Conservation (phyloP, 1,140 invertebrate genomes). For the Conopomorpha cramerella region DNA sequence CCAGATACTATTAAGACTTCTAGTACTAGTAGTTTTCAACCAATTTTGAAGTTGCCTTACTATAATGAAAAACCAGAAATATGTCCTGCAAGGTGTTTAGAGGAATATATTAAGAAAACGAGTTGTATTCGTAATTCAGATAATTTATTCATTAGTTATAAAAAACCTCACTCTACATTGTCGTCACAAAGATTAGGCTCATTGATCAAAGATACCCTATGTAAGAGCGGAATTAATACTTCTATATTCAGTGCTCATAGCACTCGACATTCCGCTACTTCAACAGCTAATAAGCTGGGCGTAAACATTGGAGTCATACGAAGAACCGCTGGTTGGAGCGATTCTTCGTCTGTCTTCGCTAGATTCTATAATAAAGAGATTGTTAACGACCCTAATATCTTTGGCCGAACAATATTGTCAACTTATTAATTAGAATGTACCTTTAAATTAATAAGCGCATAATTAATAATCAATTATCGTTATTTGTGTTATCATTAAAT, state of each 20-base stretch:
- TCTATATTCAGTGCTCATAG: conserved; percentile 13
- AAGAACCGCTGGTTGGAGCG: conserved; percentile 14
- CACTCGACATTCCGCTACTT: conserved; percentile 16
- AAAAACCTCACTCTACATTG: conserved; percentile 1
- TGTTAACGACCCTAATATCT: background rate
- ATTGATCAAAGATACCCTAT: conserved; percentile 11
- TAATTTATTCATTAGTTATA: background rate
- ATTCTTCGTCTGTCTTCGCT: conserved; percentile 8
- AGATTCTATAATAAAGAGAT: conserved; percentile 14
- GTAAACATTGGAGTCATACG: conserved; percentile 11
- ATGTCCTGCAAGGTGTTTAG: background rate
- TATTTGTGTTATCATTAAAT: background rate
- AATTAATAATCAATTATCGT: too few species aligned
- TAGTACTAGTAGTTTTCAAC: conserved; percentile 3
- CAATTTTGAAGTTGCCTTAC: conserved; percentile 4
- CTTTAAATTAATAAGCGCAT: too few species aligned
- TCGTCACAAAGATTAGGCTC: background rate
- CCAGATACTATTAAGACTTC: conserved; percentile 7
- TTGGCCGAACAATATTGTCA: background rate
- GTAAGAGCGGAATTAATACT: conserved; percentile 11
- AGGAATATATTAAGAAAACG: background rate
- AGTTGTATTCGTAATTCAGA: background rate
- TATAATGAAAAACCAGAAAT: conserved; percentile 3
- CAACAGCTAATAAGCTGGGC: conserved; percentile 9
- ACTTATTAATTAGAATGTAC: background rate